Conservation (phyloP, 2,888 invertebrate species). For the Synanthedon myopaeformis region DNA sequence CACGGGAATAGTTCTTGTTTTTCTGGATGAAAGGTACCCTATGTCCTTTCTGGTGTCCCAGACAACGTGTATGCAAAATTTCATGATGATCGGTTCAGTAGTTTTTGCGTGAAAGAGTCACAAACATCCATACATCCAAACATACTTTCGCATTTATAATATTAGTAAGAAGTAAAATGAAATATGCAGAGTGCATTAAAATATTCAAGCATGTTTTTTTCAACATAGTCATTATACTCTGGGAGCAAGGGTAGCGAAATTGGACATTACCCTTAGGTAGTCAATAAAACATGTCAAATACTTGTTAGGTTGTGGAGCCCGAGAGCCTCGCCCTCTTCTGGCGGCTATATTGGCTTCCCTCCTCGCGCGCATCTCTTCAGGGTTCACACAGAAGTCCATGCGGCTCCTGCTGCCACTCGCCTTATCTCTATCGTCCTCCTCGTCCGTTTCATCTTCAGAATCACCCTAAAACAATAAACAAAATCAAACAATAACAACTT, state of each 20-base stretch:
- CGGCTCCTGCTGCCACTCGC: constrained; percentile 21
- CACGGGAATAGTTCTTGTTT: no score
- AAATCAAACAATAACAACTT: neutral
- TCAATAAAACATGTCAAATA: constrained; percentile 4
- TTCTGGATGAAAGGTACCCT: no score
- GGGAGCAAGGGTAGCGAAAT: neutral
- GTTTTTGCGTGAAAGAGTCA: no score
- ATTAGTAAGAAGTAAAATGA: no score
- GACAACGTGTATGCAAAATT: no score
- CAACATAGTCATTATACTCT: neutral
- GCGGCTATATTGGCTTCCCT: constrained; percentile 70
- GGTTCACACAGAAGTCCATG: constrained; percentile 79
- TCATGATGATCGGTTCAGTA: no score
- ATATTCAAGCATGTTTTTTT: no score
- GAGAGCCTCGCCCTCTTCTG: constrained; percentile 22
- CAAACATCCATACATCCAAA: no score
- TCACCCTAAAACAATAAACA: constrained; percentile 20
- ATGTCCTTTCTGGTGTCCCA: no score
- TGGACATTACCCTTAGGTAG: no score
- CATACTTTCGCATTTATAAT: no score
- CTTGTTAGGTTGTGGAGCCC: constrained; percentile 31
- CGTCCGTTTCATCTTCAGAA: constrained; percentile 35
- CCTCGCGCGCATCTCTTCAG: constrained; percentile 77
- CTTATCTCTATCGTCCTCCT: constrained; percentile 25
- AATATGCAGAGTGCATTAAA: no score